Percentiles rank a stretch among this genome's conserved stretches.
Conservation (phyloP, 2,113 vertebrate genomes). For the Heterotis niloticus region DNA sequence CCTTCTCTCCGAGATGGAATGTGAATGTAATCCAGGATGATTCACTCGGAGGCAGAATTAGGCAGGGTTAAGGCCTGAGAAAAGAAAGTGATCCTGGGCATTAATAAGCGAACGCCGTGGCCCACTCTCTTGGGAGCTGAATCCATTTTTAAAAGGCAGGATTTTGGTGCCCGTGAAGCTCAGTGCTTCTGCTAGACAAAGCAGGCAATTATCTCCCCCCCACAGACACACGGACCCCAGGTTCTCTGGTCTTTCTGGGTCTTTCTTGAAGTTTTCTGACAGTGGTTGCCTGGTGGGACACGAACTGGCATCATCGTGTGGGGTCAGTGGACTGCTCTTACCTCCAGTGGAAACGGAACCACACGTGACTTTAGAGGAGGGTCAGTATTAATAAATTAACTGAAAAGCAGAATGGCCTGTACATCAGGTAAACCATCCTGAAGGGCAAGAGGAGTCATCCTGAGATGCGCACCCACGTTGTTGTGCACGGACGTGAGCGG, state of each 20-base stretch:
- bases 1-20: slow-evolving; percentile 27
- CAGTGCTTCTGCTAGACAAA: slow-evolving; percentile 48
- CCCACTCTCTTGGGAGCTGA: slow-evolving; percentile 52
- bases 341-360: background rate
- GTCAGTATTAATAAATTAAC: background rate
- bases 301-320: background rate
- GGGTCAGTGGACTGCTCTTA: background rate
- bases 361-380: background rate
- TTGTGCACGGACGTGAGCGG: background rate
- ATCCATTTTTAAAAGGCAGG: slow-evolving; percentile 55
- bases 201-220: slow-evolving; percentile 23
- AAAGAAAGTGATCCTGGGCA: slow-evolving; percentile 38
- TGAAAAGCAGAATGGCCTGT: background rate
- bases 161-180: slow-evolving; percentile 53
- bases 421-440: too few relatives aligned
- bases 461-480: background rate
- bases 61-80: slow-evolving; percentile 45
- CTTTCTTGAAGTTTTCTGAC: background rate
- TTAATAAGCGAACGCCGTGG: slow-evolving; percentile 57
- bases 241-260: slow-evolving; percentile 47
- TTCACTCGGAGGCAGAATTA: slow-evolving; percentile 51
- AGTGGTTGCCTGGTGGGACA: background rate
- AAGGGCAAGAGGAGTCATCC: background rate
- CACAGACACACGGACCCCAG: too few relatives aligned
- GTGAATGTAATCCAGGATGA: slow-evolving; percentile 42